Conservation (phyloP, 2,797 vertebrate genomes). For the Chelon auratus region DNA sequence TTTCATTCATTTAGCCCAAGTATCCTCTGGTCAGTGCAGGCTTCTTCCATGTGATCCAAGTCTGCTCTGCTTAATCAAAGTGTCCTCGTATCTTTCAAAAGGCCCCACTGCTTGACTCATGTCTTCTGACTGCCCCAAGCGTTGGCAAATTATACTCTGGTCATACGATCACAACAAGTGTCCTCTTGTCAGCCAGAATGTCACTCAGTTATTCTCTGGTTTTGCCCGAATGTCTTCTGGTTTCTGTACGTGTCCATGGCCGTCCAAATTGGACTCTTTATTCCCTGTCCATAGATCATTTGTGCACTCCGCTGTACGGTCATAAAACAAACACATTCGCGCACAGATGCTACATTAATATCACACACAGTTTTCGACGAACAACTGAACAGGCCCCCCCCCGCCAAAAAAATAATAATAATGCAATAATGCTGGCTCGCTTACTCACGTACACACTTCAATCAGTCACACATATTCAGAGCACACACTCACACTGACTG, state of each 20-base stretch:
- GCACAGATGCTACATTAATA: slow-evolving; percentile 13
- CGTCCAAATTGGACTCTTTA: background rate
- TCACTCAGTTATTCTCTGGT: background rate
- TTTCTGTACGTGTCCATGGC: background rate
- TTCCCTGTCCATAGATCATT: background rate
- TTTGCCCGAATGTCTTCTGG: background rate
- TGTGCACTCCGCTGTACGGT: background rate
- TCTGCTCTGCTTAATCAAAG: background rate
- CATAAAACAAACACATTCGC: background rate
- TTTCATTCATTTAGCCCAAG: too few relatives aligned
- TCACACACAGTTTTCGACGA: background rate
- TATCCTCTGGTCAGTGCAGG: too few relatives aligned
- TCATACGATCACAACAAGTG: background rate
- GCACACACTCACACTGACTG: slow-evolving; percentile 1
- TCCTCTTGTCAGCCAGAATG: background rate
- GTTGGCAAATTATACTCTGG: background rate
- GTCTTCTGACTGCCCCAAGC: background rate
- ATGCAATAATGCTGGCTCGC: slow-evolving; percentile 5
- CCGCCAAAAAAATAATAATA: background rate
- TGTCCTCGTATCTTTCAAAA: background rate
- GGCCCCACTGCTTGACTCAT: background rate
- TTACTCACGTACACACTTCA: background rate
- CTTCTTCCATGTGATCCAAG: background rate
- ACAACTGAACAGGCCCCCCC: slow-evolving; percentile 5
- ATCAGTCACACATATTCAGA: background rate